phyloP scores from a whole-genome alignment of 2,888 invertebrate genomes.

The Agrochola macilenta region DNA sequence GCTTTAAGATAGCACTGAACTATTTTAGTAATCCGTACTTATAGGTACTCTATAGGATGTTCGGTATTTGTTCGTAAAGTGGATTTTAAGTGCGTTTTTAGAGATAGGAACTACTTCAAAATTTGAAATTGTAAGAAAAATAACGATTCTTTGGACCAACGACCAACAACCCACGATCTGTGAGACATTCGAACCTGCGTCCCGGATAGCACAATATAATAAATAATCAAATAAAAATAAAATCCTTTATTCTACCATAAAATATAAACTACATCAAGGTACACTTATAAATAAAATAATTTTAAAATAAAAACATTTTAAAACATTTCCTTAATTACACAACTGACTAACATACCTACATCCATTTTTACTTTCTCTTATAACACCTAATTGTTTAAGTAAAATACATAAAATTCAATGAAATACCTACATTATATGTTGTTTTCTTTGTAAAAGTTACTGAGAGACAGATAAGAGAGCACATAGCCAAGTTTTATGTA shows the following conservation, averaged over 20 bases:
- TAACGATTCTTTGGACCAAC: too few relatives aligned
- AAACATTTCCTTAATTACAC: neutral
- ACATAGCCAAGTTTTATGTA: neutral
- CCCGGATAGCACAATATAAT: neutral
- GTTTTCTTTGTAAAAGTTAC: neutral
- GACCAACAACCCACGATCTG: neutral
- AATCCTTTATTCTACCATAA: neutral
- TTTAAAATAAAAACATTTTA: too few relatives aligned
- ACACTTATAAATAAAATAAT: neutral
- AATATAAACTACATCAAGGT: neutral
- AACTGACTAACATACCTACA: neutral
- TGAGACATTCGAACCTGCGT: neutral
- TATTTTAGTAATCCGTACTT: slow-evolving; percentile 9
- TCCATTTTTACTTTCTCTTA: neutral
- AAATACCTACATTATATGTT: neutral
- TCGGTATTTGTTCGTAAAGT: neutral
- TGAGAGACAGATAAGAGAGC: neutral
- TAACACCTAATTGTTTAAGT: neutral
- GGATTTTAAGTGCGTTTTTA: neutral
- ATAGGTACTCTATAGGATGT: neutral
- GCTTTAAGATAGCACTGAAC: neutral
- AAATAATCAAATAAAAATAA: neutral
- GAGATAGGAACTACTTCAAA: fast-evolving
- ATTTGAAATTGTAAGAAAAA: neutral
- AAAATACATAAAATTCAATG: neutral